A percentile compares a stretch with the other conserved stretches of the same genome.
Conservation (phyloP, 2,797 vertebrate species). For the Halcyon chelicuti region DNA sequence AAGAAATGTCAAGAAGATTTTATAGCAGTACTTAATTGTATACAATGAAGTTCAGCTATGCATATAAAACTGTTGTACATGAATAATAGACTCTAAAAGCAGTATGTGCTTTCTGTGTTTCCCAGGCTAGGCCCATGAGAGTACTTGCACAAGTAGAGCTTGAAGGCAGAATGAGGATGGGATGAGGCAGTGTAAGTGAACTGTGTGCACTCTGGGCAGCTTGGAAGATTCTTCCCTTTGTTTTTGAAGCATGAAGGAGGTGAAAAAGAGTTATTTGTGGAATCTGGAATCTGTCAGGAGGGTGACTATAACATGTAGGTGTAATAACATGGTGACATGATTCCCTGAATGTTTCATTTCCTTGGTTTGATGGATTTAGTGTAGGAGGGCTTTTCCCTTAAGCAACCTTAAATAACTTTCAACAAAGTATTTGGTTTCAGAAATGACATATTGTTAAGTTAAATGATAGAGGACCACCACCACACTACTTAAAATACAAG, state of each 20-base stretch:
- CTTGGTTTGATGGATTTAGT: conserved; percentile 8
- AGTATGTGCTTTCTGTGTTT: background rate
- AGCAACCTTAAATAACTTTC: conserved; percentile 9
- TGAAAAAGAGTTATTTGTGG: background rate
- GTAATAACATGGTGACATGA: conserved; percentile 3
- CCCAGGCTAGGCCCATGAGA: background rate
- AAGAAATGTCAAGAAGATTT: background rate
- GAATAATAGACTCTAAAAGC: background rate
- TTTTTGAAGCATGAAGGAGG: background rate
- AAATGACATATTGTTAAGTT: background rate
- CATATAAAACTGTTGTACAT: background rate
- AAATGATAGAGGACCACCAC: background rate
- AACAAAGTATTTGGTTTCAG: background rate
- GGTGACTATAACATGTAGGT: background rate
- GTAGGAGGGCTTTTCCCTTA: background rate
- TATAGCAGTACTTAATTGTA: background rate
- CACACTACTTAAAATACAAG: background rate
- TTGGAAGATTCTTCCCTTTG: background rate
- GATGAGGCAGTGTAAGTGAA: background rate
- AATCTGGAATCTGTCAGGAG: background rate
- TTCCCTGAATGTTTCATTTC: background rate
- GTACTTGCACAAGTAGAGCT: background rate
- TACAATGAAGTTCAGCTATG: background rate
- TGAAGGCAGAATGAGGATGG: background rate
- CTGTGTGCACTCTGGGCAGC: background rate